A percentile compares a stretch with the other conserved stretches of the same genome.
phyloP scores from a whole-genome alignment of 2,113 vertebrate genomes.

The Cromileptes altivelis region DNA sequence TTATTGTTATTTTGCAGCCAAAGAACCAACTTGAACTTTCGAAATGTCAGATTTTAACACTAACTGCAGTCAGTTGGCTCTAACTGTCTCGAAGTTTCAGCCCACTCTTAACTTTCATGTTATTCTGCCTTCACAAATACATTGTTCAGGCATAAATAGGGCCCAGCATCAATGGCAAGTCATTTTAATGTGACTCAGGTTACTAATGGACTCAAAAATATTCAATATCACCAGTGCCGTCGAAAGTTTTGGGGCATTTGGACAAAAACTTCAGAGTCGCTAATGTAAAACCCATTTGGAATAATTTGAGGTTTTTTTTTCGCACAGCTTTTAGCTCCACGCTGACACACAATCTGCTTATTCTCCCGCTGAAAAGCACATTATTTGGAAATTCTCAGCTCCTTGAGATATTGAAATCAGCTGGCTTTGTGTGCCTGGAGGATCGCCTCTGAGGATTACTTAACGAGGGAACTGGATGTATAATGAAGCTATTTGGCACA shows the following conservation, averaged over 20 bases:
- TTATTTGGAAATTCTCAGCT: conserved; percentile 33
- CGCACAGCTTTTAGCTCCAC: neutral
- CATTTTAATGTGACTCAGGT: neutral
- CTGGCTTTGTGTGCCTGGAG: conserved; percentile 33
- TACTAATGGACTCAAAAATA: conserved; percentile 1
- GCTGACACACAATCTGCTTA: neutral
- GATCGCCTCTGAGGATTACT: conserved; percentile 45
- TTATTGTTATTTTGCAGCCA: neutral
- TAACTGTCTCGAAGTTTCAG: neutral
- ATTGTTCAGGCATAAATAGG: neutral
- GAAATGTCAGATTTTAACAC: conserved; percentile 23
- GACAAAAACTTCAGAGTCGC: conserved; percentile 11
- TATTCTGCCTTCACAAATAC: neutral
- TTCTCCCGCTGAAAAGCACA: conserved; percentile 23
- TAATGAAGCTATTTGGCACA: conserved; percentile 58
- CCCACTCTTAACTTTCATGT: neutral
- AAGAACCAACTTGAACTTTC: neutral
- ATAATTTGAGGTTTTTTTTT: neutral
- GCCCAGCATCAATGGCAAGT: neutral
- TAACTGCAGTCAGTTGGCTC: neutral
- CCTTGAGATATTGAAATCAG: conserved; percentile 65
- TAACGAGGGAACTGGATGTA: conserved; percentile 50
- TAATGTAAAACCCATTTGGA: conserved; percentile 7
- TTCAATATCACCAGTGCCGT: neutral
- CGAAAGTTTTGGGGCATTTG: conserved; percentile 1